Base-by-base conservation (phyloP, 2,113 vertebrate genomes). In the Hippocampus barbouri region DNA sequence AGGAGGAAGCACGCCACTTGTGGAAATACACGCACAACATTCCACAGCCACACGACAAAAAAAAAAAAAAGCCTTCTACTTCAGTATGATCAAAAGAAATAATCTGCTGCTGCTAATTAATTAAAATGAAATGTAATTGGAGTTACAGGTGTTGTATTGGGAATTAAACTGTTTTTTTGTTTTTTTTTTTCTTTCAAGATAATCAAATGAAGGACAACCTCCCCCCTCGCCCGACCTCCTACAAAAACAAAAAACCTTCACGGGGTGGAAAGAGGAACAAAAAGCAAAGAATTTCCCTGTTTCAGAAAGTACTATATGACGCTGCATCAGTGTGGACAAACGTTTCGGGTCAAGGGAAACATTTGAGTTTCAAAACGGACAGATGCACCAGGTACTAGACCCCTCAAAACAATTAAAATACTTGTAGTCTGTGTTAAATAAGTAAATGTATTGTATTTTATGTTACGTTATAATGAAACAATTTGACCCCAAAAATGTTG, bases 261-360 rank as follows among this genome's bases (percentile, higher is more conserved):
- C 27, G 4, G 68, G 40, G 63, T 77, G 77, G 73, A 83, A 83
- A 77, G 63, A 78, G 78, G 83, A 88, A 88, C 86, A 89, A 85
- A 10, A 14, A 12, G 74, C 53, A 54, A 82, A 81, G 86, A 88
- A 87, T 86, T 83, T 76, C 78, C 80, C 72, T 54, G 83, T 85
- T 87, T 85, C 79, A 76, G 72, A 51, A n/a, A 53, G 49, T 71
- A 69, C 43, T 45, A 14, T 45, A 45, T n/a, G 60, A 73, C 77
- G 74, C 66, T 40, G 61, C 40, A 45, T 40, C 41, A 66, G 54
- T 68, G 15, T 40, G 23, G 79, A 25, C 57, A 25, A 70, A 66
- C 43, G 8, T 45, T 12, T 45, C 2, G 43, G 12, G 9, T 45
- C 9, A 45, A 45, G 10, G 43, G 43, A 10, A 3, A 45, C 43